Percentiles rank a stretch among this genome's conserved stretches.
phyloP scores from a whole-genome alignment of 2,888 invertebrate genomes.

The Idaea dimidiata region DNA sequence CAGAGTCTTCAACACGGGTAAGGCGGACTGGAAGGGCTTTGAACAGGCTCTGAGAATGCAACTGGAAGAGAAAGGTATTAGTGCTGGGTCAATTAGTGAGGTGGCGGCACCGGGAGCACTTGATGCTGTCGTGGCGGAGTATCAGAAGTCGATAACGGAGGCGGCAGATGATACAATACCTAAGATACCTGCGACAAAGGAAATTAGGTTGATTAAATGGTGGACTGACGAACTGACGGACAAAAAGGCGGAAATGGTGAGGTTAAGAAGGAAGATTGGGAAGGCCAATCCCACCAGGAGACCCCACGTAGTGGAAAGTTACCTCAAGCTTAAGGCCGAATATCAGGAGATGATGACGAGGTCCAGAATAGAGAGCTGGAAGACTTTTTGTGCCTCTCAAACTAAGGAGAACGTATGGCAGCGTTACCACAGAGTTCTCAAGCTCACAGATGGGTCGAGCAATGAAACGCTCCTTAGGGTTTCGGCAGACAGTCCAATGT shows the following conservation, averaged over 20 bases:
- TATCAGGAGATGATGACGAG: slow-evolving; percentile 16
- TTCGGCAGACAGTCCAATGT: neutral
- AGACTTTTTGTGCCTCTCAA: slow-evolving; percentile 18
- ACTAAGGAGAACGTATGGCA: slow-evolving; percentile 15
- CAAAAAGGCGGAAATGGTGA: slow-evolving; percentile 10
- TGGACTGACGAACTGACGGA: slow-evolving; percentile 17
- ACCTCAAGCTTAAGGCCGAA: slow-evolving; percentile 18
- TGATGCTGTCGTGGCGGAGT: too few relatives aligned
- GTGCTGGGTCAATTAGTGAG: too few relatives aligned
- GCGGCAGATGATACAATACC: too few relatives aligned
- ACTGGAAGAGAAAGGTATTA: too few relatives aligned
- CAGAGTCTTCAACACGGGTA: too few relatives aligned
- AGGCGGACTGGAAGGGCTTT: too few relatives aligned
- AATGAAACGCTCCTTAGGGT: slow-evolving; percentile 11
- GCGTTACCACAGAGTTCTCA: slow-evolving; percentile 14
- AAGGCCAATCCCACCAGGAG: slow-evolving; percentile 22
- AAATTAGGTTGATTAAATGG: too few relatives aligned
- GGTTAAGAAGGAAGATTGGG: slow-evolving; percentile 18
- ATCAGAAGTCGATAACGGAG: too few relatives aligned
- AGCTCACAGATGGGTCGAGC: slow-evolving; percentile 5
- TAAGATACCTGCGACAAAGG: too few relatives aligned
- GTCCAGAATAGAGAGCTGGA: slow-evolving; percentile 26
- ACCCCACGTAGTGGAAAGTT: slow-evolving; percentile 17
- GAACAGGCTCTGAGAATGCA: too few relatives aligned
- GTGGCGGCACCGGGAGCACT: too few relatives aligned